These are phyloP conservation scores for Emys orbicularis DNA, from an alignment of 2,797 vertebrate species.

Conservation along the genomic window DNA sequence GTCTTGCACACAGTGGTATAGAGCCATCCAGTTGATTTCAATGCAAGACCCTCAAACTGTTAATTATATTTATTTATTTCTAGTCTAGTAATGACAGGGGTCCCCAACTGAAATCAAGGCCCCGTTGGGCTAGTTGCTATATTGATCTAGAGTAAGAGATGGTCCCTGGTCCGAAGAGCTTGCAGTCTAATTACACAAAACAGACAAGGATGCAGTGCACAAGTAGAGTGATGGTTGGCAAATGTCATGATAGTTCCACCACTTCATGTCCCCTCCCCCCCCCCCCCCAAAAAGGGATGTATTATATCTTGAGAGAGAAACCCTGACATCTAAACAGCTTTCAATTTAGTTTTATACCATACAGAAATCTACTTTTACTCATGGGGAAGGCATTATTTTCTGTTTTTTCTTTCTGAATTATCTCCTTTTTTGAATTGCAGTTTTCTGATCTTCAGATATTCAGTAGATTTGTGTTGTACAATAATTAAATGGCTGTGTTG, in stretches of 20 bases:
- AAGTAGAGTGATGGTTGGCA: not conserved
- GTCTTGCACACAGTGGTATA: not conserved
- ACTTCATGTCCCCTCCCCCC: accelerated
- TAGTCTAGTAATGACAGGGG: too few relatives aligned
- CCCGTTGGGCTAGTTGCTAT: too few relatives aligned
- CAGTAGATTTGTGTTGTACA: not conserved
- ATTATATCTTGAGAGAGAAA: not conserved
- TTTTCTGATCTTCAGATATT: not conserved
- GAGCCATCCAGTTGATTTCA: not conserved
- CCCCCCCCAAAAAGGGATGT: not conserved
- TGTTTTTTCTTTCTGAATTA: not conserved
- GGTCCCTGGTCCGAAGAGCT: too few relatives aligned
- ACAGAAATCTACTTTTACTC: not conserved
- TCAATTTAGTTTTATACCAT: not conserved
- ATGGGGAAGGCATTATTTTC: not conserved
- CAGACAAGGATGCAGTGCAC: not conserved
- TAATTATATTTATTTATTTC: not conserved
- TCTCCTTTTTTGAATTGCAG: not conserved
- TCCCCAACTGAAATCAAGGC: too few relatives aligned
- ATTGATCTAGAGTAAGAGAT: too few relatives aligned
- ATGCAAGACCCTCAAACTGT: not conserved
- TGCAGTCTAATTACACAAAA: not conserved
- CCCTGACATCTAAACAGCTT: not conserved
- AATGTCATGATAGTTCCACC: not conserved
- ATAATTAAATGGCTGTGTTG: not conserved